phyloP scores from a whole-genome alignment of 2,113 vertebrate species.

The Stegostoma tigrinum region DNA sequence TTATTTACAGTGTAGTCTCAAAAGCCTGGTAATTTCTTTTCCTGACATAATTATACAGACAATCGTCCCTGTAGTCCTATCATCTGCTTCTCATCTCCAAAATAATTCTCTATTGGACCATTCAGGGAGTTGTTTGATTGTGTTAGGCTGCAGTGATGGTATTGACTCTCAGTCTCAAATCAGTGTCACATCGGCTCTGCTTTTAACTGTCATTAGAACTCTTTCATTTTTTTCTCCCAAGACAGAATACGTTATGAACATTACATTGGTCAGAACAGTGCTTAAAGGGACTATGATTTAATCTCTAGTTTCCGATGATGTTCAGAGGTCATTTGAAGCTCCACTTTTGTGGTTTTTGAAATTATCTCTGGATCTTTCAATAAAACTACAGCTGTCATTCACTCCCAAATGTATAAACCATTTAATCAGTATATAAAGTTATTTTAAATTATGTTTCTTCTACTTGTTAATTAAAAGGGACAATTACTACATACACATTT shows the following conservation, averaged over 20 bases:
- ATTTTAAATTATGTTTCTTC: not conserved
- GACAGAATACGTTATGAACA: not conserved
- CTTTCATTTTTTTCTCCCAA: not conserved
- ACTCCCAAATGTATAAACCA: not conserved
- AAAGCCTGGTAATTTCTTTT: not conserved
- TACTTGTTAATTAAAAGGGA: not conserved
- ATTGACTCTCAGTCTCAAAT: constrained; percentile 3
- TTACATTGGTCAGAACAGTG: not conserved
- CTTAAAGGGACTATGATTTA: not conserved
- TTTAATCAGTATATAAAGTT: not conserved
- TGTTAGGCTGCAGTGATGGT: not conserved
- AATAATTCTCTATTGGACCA: not conserved
- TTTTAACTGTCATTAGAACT: not conserved
- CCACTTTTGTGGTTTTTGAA: not conserved
- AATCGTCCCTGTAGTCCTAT: not conserved
- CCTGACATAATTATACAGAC: constrained; percentile 17
- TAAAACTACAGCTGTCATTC: not conserved
- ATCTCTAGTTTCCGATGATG: not conserved
- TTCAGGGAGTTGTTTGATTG: not conserved
- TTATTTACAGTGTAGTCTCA: not conserved
- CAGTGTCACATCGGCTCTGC: not conserved
- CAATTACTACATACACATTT: not conserved
- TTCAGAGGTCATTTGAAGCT: not conserved
- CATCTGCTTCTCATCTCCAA: not conserved
- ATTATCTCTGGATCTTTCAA: not conserved